Evolutionary conservation across 2,888 invertebrate genomes (phyloP).

Genomic region (Euphydryas editha): DNA sequence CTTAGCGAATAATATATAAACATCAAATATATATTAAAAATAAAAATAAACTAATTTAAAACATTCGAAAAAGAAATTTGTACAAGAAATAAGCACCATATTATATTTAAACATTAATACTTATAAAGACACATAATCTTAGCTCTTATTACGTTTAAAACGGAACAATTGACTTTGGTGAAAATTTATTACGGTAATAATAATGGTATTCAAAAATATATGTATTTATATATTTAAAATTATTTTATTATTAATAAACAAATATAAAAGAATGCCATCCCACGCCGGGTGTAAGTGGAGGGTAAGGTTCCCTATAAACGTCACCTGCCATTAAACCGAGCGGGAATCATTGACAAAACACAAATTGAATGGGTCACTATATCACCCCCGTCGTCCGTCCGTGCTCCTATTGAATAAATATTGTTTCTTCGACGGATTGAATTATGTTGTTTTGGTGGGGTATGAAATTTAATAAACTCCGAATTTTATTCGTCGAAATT

Average conservation of each 20-base stretch:
- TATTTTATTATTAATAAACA: not conserved
- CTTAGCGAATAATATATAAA: too few relatives aligned
- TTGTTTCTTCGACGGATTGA: constrained; percentile 49
- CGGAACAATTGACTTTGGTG: too few relatives aligned
- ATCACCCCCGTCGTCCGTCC: constrained; percentile 34
- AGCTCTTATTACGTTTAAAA: too few relatives aligned
- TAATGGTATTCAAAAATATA: too few relatives aligned
- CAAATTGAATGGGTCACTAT: constrained; percentile 62
- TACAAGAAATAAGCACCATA: too few relatives aligned
- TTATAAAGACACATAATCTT: too few relatives aligned
- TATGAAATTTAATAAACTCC: constrained; percentile 26
- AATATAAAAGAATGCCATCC: not conserved
- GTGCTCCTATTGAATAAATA: constrained; percentile 56
- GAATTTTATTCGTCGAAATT: constrained; percentile 8
- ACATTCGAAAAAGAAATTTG: too few relatives aligned
- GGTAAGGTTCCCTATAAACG: constrained; percentile 51
- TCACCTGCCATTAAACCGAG: constrained; percentile 79
- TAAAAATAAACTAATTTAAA: too few relatives aligned
- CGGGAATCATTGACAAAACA: constrained; percentile 72
- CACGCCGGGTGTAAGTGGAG: not conserved
- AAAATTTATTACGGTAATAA: too few relatives aligned
- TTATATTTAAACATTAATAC: too few relatives aligned
- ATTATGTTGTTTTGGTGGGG: constrained; percentile 40
- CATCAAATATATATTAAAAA: too few relatives aligned
- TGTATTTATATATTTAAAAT: not conserved